Conservation (phyloP, 2,113 vertebrate genomes). For the Willisornis vidua region DNA sequence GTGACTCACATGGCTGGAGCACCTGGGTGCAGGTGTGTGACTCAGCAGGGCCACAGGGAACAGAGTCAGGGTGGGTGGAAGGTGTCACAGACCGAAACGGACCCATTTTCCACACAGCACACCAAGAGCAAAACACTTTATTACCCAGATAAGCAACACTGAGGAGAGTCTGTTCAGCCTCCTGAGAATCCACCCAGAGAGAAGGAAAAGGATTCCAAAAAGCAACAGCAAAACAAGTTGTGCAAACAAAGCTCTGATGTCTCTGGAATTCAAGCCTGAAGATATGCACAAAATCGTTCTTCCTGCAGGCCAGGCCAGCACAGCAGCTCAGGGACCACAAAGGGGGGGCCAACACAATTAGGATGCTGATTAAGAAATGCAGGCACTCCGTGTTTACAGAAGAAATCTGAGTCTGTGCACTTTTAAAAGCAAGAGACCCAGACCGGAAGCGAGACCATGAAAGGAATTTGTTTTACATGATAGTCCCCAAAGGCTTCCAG, state of each 20-base stretch:
- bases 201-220: background rate
- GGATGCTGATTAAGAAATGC: background rate
- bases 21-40: background rate
- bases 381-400: background rate
- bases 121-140: background rate
- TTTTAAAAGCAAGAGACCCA: background rate
- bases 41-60: background rate
- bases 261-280: background rate
- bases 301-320: background rate
- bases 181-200: background rate
- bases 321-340: fast-evolving
- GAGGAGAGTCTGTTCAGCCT: background rate
- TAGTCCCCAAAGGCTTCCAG: constrained; percentile 45
- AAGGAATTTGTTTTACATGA: constrained; percentile 53
- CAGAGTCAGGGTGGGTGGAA: background rate
- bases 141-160: fast-evolving
- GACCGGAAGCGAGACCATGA: background rate
- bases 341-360: background rate
- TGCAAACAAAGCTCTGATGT: background rate
- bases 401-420: constrained; percentile 21
- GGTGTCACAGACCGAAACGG: background rate
- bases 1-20: too few species aligned
- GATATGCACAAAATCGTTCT: background rate
- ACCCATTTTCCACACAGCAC: fast-evolving
- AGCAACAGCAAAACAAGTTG: background rate